A percentile compares a stretch with the other conserved stretches of the same genome.
Evolutionary conservation across 2,113 vertebrate genomes (phyloP).

Genomic region (Lasiurus cinereus): DNA sequence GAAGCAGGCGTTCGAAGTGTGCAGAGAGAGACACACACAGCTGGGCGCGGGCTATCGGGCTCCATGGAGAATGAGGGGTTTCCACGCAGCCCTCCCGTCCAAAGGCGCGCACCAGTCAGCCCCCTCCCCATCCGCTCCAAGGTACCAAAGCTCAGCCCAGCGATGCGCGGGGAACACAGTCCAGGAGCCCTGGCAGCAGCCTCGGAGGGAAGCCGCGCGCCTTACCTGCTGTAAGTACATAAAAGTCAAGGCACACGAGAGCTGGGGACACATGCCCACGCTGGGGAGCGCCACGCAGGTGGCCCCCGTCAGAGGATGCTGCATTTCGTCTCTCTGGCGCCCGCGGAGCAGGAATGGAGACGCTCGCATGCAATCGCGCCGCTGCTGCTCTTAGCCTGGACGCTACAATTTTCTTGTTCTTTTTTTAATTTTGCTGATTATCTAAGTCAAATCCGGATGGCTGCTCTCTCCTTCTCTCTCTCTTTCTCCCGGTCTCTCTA

Average conservation of each 20-base stretch:
- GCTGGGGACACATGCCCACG: conserved; percentile 97
- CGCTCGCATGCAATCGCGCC: conserved; percentile 89
- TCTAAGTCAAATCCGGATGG: conserved; percentile 78
- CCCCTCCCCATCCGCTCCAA: conserved; percentile 33
- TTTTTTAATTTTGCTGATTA: conserved; percentile 79
- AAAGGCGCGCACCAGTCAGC: background rate
- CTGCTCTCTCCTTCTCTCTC: background rate
- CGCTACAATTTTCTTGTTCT: conserved; percentile 76
- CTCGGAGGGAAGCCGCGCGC: conserved; percentile 80
- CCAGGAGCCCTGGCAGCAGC: conserved; percentile 60
- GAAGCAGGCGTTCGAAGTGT: conserved; percentile 71
- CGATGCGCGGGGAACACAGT: background rate
- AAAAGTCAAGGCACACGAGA: conserved; percentile 98
- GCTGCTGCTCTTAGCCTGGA: conserved; percentile 86
- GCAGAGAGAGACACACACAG: conserved; percentile 75
- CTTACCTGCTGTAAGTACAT: conserved; percentile 99
- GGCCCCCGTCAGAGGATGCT: conserved; percentile 96
- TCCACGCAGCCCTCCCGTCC: background rate
- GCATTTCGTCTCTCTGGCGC: conserved; percentile 92
- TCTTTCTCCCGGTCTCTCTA: background rate
- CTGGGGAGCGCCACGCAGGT: conserved; percentile 97
- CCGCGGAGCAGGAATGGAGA: conserved; percentile 89
- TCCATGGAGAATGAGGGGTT: background rate
- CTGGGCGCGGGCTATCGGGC: background rate
- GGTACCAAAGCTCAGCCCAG: conserved; percentile 27